phyloP scores from a whole-genome alignment of 2,888 invertebrate species.

The Dynastes grantii region DNA sequence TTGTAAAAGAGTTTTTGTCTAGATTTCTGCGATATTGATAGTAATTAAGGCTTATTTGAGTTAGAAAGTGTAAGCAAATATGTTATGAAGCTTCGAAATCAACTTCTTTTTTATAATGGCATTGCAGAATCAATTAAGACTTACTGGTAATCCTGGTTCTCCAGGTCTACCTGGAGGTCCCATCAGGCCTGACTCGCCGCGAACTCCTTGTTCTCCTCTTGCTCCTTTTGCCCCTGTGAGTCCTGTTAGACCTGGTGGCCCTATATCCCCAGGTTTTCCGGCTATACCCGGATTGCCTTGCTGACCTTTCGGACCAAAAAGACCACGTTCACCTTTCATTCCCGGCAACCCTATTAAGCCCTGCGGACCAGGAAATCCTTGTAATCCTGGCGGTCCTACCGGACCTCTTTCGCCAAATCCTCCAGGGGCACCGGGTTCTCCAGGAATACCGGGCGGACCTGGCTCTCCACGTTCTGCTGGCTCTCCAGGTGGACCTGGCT shows the following conservation, averaged over 20 bases:
- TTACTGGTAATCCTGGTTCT: slow-evolving; percentile 81
- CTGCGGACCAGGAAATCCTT: slow-evolving; percentile 80
- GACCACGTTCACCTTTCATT: slow-evolving; percentile 81
- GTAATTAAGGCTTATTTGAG: too few species aligned
- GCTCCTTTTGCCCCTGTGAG: slow-evolving; percentile 82
- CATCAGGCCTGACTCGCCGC: slow-evolving; percentile 82
- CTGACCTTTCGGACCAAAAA: slow-evolving; percentile 71
- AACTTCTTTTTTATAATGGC: too few species aligned
- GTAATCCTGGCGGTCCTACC: slow-evolving; percentile 80
- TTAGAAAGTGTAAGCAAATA: too few species aligned
- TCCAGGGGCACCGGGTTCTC: slow-evolving; percentile 83
- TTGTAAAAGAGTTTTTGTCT: too few species aligned
- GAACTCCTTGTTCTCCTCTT: slow-evolving; percentile 83
- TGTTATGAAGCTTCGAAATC: too few species aligned
- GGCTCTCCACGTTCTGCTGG: slow-evolving; percentile 86
- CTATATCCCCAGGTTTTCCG: slow-evolving; percentile 80
- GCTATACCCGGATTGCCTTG: slow-evolving; percentile 82
- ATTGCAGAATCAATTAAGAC: slow-evolving; percentile 47
- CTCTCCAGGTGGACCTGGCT: slow-evolving; percentile 85
- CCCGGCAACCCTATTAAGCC: slow-evolving; percentile 77
- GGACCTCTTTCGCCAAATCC: slow-evolving; percentile 83
- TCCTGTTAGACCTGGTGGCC: slow-evolving; percentile 77
- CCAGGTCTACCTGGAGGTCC: slow-evolving; percentile 88
- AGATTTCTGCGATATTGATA: too few species aligned
- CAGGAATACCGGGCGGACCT: slow-evolving; percentile 81